These are phyloP conservation scores for Seira sanloemensis DNA, from an alignment of 2,888 invertebrate genomes.

Conservation along the genomic window DNA sequence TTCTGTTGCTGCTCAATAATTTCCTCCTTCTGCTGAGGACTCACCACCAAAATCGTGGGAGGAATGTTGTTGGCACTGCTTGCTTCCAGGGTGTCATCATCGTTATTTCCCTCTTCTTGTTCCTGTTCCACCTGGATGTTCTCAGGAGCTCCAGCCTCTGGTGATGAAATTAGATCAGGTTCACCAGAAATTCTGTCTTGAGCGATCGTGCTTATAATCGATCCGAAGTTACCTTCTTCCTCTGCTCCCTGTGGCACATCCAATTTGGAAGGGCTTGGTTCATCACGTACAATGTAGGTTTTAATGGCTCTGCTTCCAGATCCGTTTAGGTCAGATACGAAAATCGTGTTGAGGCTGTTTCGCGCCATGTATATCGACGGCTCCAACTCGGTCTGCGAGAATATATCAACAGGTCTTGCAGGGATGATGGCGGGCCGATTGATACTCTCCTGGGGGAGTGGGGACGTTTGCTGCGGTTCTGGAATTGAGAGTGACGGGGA, in stretches of 20 bases:
- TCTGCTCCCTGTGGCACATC: not conserved
- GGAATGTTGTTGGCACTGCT: not conserved
- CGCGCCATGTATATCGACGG: conserved; percentile 53
- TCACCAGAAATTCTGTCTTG: conserved; percentile 42
- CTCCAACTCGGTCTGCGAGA: conserved; percentile 21
- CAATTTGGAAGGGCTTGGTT: not conserved
- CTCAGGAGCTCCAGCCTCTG: not conserved
- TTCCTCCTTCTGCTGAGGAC: conserved; percentile 15
- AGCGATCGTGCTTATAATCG: conserved; percentile 35
- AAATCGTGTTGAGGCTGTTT: conserved; percentile 51
- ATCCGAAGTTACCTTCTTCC: conserved; percentile 23
- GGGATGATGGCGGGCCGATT: conserved; percentile 39
- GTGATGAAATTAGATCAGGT: not conserved
- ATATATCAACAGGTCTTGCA: conserved; percentile 58
- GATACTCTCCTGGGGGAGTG: not conserved
- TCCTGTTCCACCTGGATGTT: not conserved
- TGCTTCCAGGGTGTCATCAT: not conserved
- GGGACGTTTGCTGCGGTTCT: not conserved
- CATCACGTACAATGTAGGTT: conserved; percentile 37
- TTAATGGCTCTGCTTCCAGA: conserved; percentile 40
- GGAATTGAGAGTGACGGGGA: not conserved
- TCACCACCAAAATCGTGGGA: conserved; percentile 33
- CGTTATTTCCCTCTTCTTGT: conserved; percentile 7
- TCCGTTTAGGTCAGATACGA: conserved; percentile 46
- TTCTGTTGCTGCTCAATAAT: not conserved